Evolutionary conservation across 2,888 invertebrate species (phyloP).

Genomic region (Mythimna albipuncta): DNA sequence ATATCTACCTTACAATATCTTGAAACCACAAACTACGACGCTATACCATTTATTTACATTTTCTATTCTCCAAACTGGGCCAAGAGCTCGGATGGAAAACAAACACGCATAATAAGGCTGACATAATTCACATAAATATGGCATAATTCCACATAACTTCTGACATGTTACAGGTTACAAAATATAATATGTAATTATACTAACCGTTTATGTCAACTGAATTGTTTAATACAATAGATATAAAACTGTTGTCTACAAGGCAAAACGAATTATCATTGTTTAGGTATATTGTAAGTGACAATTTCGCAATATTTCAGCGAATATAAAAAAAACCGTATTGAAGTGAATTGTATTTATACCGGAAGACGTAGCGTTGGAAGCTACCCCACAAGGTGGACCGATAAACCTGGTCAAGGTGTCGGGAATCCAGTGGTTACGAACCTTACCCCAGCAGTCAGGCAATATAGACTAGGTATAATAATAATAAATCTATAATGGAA

Average conservation of each 20-base stretch:
- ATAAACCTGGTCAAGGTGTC: too few relatives aligned
- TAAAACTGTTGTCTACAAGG: slow-evolving; percentile 54
- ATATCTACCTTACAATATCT: not conserved
- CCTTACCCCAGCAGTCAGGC: too few relatives aligned
- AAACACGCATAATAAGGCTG: slow-evolving; percentile 35
- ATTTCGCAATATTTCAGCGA: slow-evolving; percentile 40
- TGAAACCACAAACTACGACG: slow-evolving; percentile 2
- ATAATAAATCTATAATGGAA: too few relatives aligned
- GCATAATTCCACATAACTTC: slow-evolving; percentile 64
- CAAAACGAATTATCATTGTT: slow-evolving; percentile 59
- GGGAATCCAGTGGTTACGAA: too few relatives aligned
- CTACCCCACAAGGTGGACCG: too few relatives aligned
- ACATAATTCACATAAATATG: slow-evolving; percentile 61
- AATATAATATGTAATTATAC: slow-evolving; percentile 24
- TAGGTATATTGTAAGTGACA: slow-evolving; percentile 19
- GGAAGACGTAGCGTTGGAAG: too few relatives aligned
- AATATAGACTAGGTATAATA: too few relatives aligned
- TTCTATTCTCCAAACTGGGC: slow-evolving; percentile 24
- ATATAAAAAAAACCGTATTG: not conserved
- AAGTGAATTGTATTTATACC: not conserved
- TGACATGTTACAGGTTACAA: slow-evolving; percentile 55
- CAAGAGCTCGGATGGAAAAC: slow-evolving; percentile 27
- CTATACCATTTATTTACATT: slow-evolving; percentile 27
- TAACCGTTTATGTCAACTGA: slow-evolving; percentile 43
- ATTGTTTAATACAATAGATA: slow-evolving; percentile 31